Base-by-base conservation (phyloP, 30 jellyfish, hydroid and myxozoan species). In the Turritopsis rubra region DNA sequence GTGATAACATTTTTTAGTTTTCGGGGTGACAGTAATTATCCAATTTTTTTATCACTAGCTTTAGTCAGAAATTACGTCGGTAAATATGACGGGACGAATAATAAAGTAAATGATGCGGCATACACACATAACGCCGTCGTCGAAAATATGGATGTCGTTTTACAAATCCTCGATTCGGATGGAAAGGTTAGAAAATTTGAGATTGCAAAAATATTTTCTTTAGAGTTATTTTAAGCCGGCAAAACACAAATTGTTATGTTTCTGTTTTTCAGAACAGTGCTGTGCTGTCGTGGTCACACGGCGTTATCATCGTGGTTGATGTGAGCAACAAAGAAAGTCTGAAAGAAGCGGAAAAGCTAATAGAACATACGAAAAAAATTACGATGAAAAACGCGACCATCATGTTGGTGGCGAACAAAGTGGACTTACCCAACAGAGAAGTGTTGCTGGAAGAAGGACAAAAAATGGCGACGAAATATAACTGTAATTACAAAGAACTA, bases 331-430 rank as follows among this genome's bases (percentile, higher is more conserved):
- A 27, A 19, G 77, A 68, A 27, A 68, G 77, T 27, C 30, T 68
- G 31, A 27, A 19, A 27, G 30, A 68, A 68, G 77, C 77, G 16
- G 31, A 27, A 27, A 27, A 68, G 19, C 77, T 68, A 9, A 68
- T 68, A 9, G 77, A 68, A 1, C 28, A 23, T 9, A 68, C 77
- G 0, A 68, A 68, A 68, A n/a, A 23, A 27, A 68, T 68, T 7
- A 68, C 77, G 21, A 68, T 68, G 77, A 68, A 68, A 27, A 68
- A 68, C 77, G 77, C 77, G 16, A 68, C 77, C 21, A 68, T 68
- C 9, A 68, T 68, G 77, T 68, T 68, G 30, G 77, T 68, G 9
- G 77, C 77, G 19, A 68, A 68, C 21, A 68, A 68, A 68, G 77
- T 68, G 30, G 77, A 68, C 77, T 68, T 68, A 19, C 1, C 77